Evolutionary conservation across 2,888 invertebrate genomes (phyloP), one percentile per base, ranked within the genome.

Genomic region (Phasia obesa): DNA sequence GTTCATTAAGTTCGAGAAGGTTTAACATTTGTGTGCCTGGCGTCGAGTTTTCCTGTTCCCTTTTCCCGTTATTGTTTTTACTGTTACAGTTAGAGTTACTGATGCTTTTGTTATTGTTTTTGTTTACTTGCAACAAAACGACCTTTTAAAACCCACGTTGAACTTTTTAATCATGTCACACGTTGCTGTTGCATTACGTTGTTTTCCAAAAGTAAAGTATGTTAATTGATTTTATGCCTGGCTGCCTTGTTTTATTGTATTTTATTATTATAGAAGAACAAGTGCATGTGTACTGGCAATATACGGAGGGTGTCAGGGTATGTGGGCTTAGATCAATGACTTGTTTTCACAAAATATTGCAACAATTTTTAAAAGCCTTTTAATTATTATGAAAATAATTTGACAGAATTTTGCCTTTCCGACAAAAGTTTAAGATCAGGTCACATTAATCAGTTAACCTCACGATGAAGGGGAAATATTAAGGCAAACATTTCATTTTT

Each of bases 181-280:
- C 69, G 38, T 42, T 17, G 49, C n/a, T 25, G 21, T 44, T 35
- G 59, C 59, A 49, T 31, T 42, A 25, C 42, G 2, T 55, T 55
- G 51, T 59, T 47, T 42, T 59, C 51, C 53, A 69, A 25, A 69
- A 69, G 47, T 62, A 70, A 77, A 77, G 69, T 69, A 44, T 69
- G 69, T 69, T 76, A 76, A 77, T 77, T 77, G 69, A 77, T 77
- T 77, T 77, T 65, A 35, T 47, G 23, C 65, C 51, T 69, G 21
- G 19, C 25, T 67, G 19, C 67, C 42, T 75, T 42, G 59, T 60
- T 59, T 21, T 42, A 62, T 62, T 59, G 17, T 42, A 62, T 62
- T 31, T n/a, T 31, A 38, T 53, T 42, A 25, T 62, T 21, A 23
- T 1, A n/a, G n/a, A n/a, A n/a, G n/a, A n/a, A 35, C 44, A 49